Conservation (phyloP, 2,888 invertebrate species). For the Cynaeus angustus region DNA sequence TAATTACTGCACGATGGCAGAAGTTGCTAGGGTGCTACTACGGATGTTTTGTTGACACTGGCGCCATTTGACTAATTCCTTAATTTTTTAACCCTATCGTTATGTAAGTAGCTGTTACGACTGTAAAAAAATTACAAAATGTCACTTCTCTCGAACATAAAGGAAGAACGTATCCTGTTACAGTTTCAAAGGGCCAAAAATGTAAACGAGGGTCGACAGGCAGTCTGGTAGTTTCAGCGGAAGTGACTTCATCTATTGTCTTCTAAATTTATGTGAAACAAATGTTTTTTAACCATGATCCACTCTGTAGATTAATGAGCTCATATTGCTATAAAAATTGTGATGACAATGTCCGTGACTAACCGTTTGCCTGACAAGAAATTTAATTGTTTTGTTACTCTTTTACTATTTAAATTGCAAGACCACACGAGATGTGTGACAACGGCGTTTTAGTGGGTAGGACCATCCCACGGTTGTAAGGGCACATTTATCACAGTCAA, state of each 20-base stretch:
- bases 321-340: conserved; percentile 19
- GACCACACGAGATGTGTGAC: conserved; percentile 14
- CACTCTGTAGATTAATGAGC: conserved; percentile 15
- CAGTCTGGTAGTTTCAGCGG: conserved; percentile 28
- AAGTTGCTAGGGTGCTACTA: conserved; percentile 28
- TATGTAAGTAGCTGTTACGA: neutral
- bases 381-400: conserved; percentile 15
- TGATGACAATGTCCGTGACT: conserved; percentile 24
- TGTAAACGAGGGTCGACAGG: conserved; percentile 29
- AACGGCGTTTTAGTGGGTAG: no score
- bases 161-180: conserved; percentile 21
- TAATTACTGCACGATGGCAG: conserved; percentile 20
- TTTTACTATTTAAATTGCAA: conserved; percentile 3
- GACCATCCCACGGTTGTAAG: conserved; percentile 19
- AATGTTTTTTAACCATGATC: conserved; percentile 23
- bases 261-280: conserved; percentile 36
- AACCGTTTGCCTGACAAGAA: conserved; percentile 23
- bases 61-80: conserved; percentile 40
- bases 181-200: conserved; percentile 5
- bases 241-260: conserved; percentile 25
- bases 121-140: neutral
- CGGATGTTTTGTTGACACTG: conserved; percentile 39
- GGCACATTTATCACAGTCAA: conserved; percentile 24
- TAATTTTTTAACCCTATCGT: conserved; percentile 1
- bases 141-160: neutral